A percentile compares a stretch with the other conserved stretches of the same genome.
phyloP scores from a whole-genome alignment of 35 echinoderm and acorn worm genomes.

The Anneissia japonica region DNA sequence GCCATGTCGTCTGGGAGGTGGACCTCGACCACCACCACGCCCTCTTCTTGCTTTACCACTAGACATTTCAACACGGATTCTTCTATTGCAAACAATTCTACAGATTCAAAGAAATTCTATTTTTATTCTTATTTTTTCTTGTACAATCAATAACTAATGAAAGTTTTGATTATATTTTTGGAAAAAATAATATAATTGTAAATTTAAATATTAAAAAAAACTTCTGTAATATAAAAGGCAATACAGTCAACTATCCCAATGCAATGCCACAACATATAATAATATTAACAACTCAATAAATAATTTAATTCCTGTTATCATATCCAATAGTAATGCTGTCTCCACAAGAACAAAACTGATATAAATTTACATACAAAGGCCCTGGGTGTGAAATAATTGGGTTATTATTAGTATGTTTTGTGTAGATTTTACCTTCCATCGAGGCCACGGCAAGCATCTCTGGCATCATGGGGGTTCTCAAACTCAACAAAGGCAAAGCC shows the following conservation, averaged over 20 bases:
- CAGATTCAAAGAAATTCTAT: background rate
- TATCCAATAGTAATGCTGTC: too few species aligned
- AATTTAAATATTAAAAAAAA: background rate
- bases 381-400: too few species aligned
- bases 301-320: too few species aligned
- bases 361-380: too few species aligned
- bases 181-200: background rate
- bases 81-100: constrained; percentile 70
- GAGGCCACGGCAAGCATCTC: constrained; percentile 47
- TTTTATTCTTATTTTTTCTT: background rate
- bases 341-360: too few species aligned
- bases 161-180: background rate
- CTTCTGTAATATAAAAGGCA: background rate
- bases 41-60: constrained; percentile 41
- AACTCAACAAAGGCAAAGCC: constrained; percentile 96
- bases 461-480: constrained; percentile 56
- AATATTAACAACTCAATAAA: background rate
- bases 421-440: constrained; percentile 78
- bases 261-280: background rate
- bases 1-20: constrained; percentile 1
- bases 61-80: constrained; percentile 71
- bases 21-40: constrained; percentile 29
- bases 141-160: background rate
- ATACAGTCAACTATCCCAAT: background rate
- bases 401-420: too few species aligned